A percentile compares a stretch with the other conserved stretches of the same genome.
phyloP scores from a whole-genome alignment of 2,888 invertebrate genomes.

The Barypeithes pellucidus region DNA sequence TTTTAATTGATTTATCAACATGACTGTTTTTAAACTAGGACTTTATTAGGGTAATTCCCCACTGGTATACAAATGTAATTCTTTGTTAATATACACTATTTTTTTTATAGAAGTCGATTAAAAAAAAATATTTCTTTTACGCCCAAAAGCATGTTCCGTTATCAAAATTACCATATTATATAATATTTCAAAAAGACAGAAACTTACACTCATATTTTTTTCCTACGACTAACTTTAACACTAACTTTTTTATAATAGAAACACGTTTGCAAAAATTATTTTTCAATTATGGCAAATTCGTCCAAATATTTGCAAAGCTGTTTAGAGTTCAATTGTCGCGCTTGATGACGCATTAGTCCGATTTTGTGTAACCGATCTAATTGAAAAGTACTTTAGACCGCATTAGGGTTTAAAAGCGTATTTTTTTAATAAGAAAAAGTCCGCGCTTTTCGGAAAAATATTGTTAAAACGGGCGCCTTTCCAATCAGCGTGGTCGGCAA shows the following conservation, averaged over 20 bases:
- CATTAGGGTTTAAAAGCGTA: not conserved
- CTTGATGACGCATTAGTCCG: slow-evolving; percentile 35
- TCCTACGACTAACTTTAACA: not conserved
- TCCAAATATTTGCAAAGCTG: slow-evolving; percentile 29
- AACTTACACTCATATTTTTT: slow-evolving; percentile 15
- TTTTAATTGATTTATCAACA: too few species aligned
- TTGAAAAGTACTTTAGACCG: slow-evolving; percentile 25
- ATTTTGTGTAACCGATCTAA: slow-evolving; percentile 28
- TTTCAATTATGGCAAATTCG: slow-evolving; percentile 21
- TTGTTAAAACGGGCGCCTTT: not conserved
- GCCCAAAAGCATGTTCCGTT: too few species aligned
- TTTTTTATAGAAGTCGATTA: too few species aligned
- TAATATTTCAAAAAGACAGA: not conserved
- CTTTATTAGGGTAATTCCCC: too few species aligned
- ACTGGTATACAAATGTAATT: not conserved
- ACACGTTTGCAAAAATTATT: slow-evolving; percentile 6
- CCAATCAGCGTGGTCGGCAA: slow-evolving; percentile 10
- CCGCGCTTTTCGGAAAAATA: slow-evolving; percentile 7
- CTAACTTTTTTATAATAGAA: not conserved
- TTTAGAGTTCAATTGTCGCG: slow-evolving; percentile 28
- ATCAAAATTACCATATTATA: too few species aligned
- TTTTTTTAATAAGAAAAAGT: slow-evolving; percentile 4
- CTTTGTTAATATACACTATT: too few species aligned
- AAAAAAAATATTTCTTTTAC: too few species aligned
- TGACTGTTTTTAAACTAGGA: too few species aligned